Conservation (phyloP, 1,140 invertebrate genomes). For the Cardiocondyla obscurior region DNA sequence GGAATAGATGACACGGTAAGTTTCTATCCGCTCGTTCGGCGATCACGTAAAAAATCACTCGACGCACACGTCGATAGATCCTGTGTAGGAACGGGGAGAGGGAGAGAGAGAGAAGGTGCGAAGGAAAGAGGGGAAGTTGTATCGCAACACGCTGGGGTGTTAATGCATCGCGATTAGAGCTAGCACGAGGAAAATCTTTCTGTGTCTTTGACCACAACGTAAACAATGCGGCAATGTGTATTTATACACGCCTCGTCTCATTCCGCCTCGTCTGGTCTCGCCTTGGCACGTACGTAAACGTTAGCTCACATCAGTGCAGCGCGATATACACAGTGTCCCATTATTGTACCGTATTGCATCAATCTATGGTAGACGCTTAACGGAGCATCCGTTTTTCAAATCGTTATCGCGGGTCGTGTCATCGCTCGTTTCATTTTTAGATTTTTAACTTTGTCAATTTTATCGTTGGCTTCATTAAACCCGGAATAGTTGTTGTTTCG, state of each 20-base stretch:
- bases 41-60: neutral
- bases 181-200: slow-evolving; percentile 35
- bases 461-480: neutral
- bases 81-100: neutral
- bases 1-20: neutral
- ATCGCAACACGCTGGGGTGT: neutral
- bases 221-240: slow-evolving; percentile 49
- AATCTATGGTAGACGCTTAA: neutral
- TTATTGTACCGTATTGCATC: neutral
- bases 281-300: neutral
- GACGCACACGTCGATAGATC: neutral
- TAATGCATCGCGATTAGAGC: slow-evolving; percentile 34
- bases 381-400: neutral
- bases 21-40: neutral
- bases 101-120: neutral
- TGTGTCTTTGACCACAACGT: slow-evolving; percentile 45
- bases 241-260: neutral
- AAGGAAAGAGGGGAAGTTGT: neutral
- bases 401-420: neutral
- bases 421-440: no score
- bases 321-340: slow-evolving; percentile 10
- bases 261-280: neutral
- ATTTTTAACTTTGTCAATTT: no score
- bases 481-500: neutral
- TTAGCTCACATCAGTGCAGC: neutral